A percentile compares a stretch with the other conserved stretches of the same genome.
These are phyloP conservation scores for Hemibagrus guttatus DNA, from an alignment of 2,797 vertebrate species.

Conservation along the genomic window DNA sequence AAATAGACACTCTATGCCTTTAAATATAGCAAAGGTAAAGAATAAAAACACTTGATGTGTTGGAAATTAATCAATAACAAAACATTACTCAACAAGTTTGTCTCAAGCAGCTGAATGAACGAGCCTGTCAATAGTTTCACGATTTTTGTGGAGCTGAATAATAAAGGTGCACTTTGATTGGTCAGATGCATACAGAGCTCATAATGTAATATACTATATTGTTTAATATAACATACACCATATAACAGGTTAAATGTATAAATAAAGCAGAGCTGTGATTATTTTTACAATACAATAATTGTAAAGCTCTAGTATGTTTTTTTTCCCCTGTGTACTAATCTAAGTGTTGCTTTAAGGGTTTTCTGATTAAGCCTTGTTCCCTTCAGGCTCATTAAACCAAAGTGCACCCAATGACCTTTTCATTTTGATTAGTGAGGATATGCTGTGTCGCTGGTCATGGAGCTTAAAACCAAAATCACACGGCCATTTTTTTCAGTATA, in stretches of 20 bases:
- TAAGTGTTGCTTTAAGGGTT: neutral
- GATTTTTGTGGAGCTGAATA: neutral
- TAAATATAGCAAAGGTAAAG: neutral
- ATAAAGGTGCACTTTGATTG: neutral
- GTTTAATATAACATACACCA: too few species aligned
- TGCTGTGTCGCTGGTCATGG: neutral
- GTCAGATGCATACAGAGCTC: neutral
- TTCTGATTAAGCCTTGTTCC: neutral
- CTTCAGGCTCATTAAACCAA: conserved; percentile 14
- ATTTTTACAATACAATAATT: neutral
- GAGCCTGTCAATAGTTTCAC: too few species aligned
- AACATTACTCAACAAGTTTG: too few species aligned
- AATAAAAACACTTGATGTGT: neutral
- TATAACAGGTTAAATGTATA: neutral
- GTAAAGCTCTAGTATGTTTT: neutral
- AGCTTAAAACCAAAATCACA: neutral
- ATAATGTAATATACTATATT: neutral
- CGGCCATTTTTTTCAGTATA: neutral
- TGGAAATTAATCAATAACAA: neutral
- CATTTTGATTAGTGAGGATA: neutral
- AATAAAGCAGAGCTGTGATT: neutral
- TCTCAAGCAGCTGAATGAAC: too few species aligned
- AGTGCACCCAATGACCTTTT: neutral
- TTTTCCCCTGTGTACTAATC: neutral
- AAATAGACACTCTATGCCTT: neutral